phyloP scores from a whole-genome alignment of 2,888 invertebrate genomes.

The Phania funesta region DNA sequence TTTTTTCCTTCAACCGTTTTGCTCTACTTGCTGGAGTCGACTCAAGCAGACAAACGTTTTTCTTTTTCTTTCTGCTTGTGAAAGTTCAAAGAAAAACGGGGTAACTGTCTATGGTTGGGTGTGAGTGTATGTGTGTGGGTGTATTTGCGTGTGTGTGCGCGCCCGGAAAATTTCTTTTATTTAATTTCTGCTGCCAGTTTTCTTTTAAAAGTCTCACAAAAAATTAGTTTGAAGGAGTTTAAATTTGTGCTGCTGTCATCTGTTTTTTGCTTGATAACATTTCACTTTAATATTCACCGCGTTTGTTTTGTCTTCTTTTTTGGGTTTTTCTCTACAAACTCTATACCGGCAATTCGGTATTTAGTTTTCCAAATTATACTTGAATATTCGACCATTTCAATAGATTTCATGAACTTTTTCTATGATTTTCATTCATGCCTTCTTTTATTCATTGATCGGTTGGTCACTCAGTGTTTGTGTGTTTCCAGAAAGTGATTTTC shows the following conservation, averaged over 20 bases:
- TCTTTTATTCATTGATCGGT: not conserved
- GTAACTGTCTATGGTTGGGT: not conserved
- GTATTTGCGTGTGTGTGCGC: not conserved
- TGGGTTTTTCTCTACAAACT: not conserved
- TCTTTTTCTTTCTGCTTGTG: not conserved
- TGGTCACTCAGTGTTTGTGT: slow-evolving; percentile 28
- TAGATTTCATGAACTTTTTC: slow-evolving; percentile 45
- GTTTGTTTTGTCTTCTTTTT: slow-evolving; percentile 26
- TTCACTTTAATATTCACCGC: slow-evolving; percentile 66
- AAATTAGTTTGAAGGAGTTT: not conserved
- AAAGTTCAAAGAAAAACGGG: slow-evolving; percentile 16
- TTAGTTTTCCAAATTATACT: slow-evolving; percentile 15
- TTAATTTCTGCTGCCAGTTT: not conserved
- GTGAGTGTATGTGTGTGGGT: not conserved
- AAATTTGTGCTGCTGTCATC: slow-evolving; percentile 13
- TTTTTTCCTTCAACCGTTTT: not conserved
- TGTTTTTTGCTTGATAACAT: slow-evolving; percentile 54
- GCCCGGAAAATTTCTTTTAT: not conserved
- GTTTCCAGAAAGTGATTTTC: slow-evolving; percentile 65
- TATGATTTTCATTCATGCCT: slow-evolving; percentile 16
- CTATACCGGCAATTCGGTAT: not conserved
- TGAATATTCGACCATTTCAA: slow-evolving; percentile 8
- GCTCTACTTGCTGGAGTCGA: not conserved
- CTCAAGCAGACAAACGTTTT: not conserved
- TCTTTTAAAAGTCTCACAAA: not conserved